Conservation (phyloP, 2,888 invertebrate genomes). For the Leptopilina drosophilae region DNA sequence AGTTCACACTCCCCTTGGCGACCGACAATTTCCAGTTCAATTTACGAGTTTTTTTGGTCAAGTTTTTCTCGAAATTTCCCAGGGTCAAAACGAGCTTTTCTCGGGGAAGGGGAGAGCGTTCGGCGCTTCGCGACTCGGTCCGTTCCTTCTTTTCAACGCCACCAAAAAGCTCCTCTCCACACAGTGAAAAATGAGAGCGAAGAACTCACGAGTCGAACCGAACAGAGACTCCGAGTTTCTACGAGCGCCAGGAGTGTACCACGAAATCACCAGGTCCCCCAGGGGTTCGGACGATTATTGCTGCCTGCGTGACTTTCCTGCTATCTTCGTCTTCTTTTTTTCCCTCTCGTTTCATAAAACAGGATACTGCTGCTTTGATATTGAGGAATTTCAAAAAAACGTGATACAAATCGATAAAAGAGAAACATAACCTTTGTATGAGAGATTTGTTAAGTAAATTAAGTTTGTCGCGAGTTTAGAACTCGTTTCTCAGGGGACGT, state of each 20-base stretch:
- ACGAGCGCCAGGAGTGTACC: slow-evolving; percentile 3
- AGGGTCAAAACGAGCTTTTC: not conserved
- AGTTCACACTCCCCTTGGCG: slow-evolving; percentile 25
- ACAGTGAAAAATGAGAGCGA: slow-evolving; percentile 21
- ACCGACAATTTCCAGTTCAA: not conserved
- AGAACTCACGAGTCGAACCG: slow-evolving; percentile 23
- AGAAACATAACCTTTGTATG: not conserved
- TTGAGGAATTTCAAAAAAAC: not conserved
- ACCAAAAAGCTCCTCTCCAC: not conserved
- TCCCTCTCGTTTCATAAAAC: not conserved
- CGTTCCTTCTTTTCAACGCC: slow-evolving; percentile 13
- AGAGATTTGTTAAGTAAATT: no score
- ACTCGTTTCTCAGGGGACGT: no score
- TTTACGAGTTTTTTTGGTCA: not conserved
- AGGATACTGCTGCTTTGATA: slow-evolving; percentile 8
- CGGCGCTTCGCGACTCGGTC: slow-evolving; percentile 20
- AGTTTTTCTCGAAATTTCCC: not conserved
- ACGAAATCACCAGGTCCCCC: not conserved
- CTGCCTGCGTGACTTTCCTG: not conserved
- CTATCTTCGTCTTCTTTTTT: not conserved
- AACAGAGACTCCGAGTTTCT: slow-evolving; percentile 5
- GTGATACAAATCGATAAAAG: not conserved
- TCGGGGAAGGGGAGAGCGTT: not conserved
- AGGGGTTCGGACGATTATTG: no score
- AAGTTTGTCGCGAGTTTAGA: no score